Evolutionary conservation across 2,113 vertebrate species (phyloP), one percentile per base, ranked within the genome.

Genomic region (Corydoras maculifer): DNA sequence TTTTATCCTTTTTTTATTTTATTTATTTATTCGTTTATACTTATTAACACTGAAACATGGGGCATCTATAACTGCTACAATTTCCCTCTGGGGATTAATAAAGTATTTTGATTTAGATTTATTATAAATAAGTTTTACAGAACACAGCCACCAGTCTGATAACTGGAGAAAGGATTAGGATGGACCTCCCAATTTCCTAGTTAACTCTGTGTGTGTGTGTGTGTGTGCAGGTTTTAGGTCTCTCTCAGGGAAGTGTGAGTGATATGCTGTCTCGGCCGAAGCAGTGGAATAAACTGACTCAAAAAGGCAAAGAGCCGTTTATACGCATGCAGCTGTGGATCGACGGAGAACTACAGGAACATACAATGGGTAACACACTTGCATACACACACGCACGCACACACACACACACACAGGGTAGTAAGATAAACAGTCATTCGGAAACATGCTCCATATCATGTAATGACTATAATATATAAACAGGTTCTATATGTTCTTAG

Each of bases 261-360:
- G 93, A 95, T 86, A 94, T 95, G 92, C 89, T 95, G 68, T 95
- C 93, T 68, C 87, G 93, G 83, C 93, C 93, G n/a, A 95, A 95
- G 85, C 93, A 93, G 51, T 94, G 93, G 93, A 93, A 91, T 80
- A 95, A 95, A 82, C 87, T 95, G 85, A 95, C 93, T 62, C 93
- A 95, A 87, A 95, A 95, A 87, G 93, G 93, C 83, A 90, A 93
- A 15, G 93, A 95, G 84, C 93, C 93, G 73, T 95, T 95, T 86
- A 95, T 95, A 83, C 91, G 93, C 73, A 95, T 95, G 93, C 93
- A 95, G 87, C 91, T 95, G 79, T 95, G 93, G 93, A 88, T 95
- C 77, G 93, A 92, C 18, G 93, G 92, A 72, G 93, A 94, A 82
- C 90, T 95, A 80, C 92, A 93, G 79, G 90, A 90, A 55, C 91